Evolutionary conservation across 2,113 vertebrate genomes (phyloP).

Genomic region (Galeopterus variegatus): DNA sequence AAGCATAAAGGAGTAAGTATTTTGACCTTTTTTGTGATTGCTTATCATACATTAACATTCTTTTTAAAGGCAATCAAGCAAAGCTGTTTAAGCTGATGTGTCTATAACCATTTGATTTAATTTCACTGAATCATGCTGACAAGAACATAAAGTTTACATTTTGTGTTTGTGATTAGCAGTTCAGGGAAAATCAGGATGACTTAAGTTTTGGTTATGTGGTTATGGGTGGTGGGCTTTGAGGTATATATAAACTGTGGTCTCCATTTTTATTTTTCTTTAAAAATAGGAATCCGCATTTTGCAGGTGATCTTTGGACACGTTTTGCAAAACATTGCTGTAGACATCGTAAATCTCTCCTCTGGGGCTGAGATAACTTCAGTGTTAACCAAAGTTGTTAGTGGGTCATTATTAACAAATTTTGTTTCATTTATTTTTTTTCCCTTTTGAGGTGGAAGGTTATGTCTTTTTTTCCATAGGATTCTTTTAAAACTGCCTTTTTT

Average conservation of each 20-base stretch:
- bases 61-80: background rate
- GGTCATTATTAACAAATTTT: background rate
- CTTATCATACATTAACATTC: background rate
- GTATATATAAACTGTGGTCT: background rate
- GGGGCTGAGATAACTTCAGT: background rate
- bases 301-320: background rate
- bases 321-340: background rate
- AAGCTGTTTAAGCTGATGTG: background rate
- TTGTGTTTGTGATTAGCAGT: background rate
- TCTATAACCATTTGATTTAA: background rate
- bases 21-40: background rate
- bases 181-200: background rate
- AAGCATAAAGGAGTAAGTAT: background rate
- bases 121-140: background rate
- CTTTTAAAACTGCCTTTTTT: constrained; percentile 29
- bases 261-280: background rate
- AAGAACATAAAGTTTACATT: background rate
- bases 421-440: background rate
- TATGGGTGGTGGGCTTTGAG: background rate
- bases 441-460: background rate
- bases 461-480: background rate
- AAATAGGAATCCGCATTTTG: background rate
- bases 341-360: background rate
- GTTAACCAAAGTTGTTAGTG: background rate
- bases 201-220: background rate